Evolutionary conservation across 2,113 vertebrate genomes (phyloP).

Genomic region (Bufo gargarizans): DNA sequence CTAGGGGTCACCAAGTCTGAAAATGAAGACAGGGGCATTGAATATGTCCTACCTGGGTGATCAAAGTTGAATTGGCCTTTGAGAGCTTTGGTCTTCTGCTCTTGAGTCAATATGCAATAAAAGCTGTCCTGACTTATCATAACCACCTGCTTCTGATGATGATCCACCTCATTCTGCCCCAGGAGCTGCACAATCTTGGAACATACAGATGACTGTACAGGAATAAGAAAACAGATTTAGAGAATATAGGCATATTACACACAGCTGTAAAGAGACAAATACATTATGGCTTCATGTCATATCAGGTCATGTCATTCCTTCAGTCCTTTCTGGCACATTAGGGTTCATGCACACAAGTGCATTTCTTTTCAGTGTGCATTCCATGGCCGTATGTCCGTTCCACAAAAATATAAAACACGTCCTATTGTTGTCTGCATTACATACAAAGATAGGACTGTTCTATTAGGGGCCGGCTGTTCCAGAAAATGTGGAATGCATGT

Average conservation of each 20-base stretch:
- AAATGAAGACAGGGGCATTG: background rate
- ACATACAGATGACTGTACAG: slow-evolving; percentile 88
- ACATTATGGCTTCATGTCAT: too few relatives aligned
- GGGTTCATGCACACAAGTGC: too few relatives aligned
- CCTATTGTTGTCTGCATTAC: too few relatives aligned
- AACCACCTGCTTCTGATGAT: slow-evolving; percentile 91
- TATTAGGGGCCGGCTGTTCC: too few relatives aligned
- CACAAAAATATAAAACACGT: too few relatives aligned
- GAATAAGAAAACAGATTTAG: background rate
- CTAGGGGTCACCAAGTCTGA: background rate
- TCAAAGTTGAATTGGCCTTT: slow-evolving; percentile 99
- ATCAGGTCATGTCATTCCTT: too few relatives aligned
- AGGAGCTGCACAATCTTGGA: slow-evolving; percentile 96
- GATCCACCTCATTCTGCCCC: slow-evolving; percentile 95
- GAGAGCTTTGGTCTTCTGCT: slow-evolving; percentile 93
- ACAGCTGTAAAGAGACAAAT: too few relatives aligned
- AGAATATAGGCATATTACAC: background rate
- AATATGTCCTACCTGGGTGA: slow-evolving; percentile 85
- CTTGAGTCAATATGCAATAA: slow-evolving; percentile 90
- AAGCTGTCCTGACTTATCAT: slow-evolving; percentile 99
- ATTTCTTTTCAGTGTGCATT: too few relatives aligned
- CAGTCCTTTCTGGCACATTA: too few relatives aligned
- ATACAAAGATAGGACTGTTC: too few relatives aligned
- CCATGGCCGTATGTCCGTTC: too few relatives aligned
- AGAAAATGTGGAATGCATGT: too few relatives aligned